phyloP scores from a whole-genome alignment of 2,888 invertebrate genomes.

The Poecilus cupreus region DNA sequence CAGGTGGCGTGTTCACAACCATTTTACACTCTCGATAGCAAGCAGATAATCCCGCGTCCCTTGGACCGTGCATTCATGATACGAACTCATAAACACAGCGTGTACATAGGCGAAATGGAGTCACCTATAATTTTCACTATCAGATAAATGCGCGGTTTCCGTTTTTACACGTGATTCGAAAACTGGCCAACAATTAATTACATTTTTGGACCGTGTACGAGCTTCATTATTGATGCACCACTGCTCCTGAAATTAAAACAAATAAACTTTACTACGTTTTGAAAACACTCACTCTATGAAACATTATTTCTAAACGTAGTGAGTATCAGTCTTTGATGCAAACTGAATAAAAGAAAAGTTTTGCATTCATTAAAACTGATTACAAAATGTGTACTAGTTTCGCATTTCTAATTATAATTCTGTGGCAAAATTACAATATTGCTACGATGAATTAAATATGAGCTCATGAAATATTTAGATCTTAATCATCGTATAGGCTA shows the following conservation, averaged over 20 bases:
- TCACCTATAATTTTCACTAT: slow-evolving; percentile 28
- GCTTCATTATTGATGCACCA: not conserved
- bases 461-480: slow-evolving; percentile 4
- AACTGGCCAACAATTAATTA: not conserved
- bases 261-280: too few relatives aligned
- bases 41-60: not conserved
- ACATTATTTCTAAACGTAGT: too few relatives aligned
- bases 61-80: not conserved
- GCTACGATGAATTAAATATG: slow-evolving; percentile 10
- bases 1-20: slow-evolving; percentile 12
- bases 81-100: not conserved
- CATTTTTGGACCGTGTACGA: not conserved
- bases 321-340: too few relatives aligned
- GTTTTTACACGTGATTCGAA: slow-evolving; percentile 24
- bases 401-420: not conserved
- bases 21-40: not conserved
- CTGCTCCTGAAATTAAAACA: too few relatives aligned
- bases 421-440: slow-evolving; percentile 7
- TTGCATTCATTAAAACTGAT: too few relatives aligned
- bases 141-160: slow-evolving; percentile 15
- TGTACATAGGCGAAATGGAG: not conserved
- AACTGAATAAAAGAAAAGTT: too few relatives aligned
- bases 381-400: too few relatives aligned
- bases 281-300: too few relatives aligned
- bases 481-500: slow-evolving; percentile 10